Percentiles rank a stretch among this genome's conserved stretches.
These are phyloP conservation scores for Euphonia xanthogaster DNA, from an alignment of 2,797 vertebrate genomes.

Conservation along the genomic window DNA sequence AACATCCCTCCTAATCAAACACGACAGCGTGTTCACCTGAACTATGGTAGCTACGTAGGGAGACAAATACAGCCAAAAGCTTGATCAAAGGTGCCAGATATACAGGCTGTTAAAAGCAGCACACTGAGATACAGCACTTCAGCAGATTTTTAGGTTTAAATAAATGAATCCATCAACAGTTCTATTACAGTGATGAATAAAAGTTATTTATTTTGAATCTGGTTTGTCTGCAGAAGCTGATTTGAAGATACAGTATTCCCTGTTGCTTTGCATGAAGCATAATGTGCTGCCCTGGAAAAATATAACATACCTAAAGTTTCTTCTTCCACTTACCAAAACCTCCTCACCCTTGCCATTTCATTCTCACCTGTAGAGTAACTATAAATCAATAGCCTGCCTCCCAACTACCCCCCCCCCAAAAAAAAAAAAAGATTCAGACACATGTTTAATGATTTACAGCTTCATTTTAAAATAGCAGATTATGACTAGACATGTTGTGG, in stretches of 20 bases:
- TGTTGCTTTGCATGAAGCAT: background rate
- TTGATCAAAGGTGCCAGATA: background rate
- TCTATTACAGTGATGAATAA: constrained; percentile 1
- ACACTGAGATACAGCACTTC: background rate
- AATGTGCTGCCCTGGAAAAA: background rate
- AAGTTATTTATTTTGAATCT: constrained; percentile 17
- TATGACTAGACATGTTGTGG: background rate
- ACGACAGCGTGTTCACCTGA: background rate
- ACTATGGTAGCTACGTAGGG: background rate
- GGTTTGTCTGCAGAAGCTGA: constrained; percentile 3
- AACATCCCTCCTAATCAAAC: constrained; percentile 7
- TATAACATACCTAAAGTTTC: background rate
- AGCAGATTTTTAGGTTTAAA: constrained; percentile 35
- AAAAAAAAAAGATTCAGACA: background rate
- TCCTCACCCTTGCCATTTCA: background rate
- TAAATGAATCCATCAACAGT: constrained; percentile 2
- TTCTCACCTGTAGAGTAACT: background rate
- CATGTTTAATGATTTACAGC: background rate
- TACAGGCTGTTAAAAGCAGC: background rate
- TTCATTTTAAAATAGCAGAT: constrained; percentile 13
- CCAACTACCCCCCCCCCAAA: background rate
- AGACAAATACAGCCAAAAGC: constrained; percentile 19
- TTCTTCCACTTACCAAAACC: background rate
- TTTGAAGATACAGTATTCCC: constrained; percentile 10
- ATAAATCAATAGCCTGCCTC: background rate